Evolutionary conservation across 2,797 vertebrate genomes (phyloP).

Genomic region (Rhyacichthys aspro): DNA sequence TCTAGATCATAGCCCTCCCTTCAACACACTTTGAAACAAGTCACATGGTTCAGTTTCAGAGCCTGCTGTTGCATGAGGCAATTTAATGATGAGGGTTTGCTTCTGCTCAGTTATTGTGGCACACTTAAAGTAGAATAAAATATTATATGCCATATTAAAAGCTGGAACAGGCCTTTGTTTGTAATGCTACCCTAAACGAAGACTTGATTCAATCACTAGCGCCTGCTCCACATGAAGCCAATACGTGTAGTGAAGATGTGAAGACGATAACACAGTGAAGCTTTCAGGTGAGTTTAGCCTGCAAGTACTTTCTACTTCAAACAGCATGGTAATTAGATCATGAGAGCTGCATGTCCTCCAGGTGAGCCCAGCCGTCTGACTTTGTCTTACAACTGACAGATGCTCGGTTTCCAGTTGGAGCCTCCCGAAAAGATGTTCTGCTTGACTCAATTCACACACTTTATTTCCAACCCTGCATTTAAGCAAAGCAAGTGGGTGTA

Average conservation of each 20-base stretch:
- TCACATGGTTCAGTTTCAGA: slow-evolving; percentile 14
- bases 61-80: slow-evolving; percentile 21
- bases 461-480: slow-evolving; percentile 14
- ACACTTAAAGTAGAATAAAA: slow-evolving; percentile 33
- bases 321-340: slow-evolving; percentile 40
- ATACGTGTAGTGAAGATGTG: too few species aligned
- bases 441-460: slow-evolving; percentile 24
- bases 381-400: slow-evolving; percentile 41
- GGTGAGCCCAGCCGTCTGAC: slow-evolving; percentile 40
- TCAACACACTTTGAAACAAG: slow-evolving; percentile 1
- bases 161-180: not conserved
- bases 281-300: slow-evolving; percentile 10
- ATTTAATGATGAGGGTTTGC: slow-evolving; percentile 37
- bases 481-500: not conserved
- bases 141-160: slow-evolving; percentile 5
- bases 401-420: slow-evolving; percentile 36
- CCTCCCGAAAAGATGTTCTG: slow-evolving; percentile 28
- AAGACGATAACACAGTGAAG: not conserved
- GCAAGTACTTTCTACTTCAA: slow-evolving; percentile 31
- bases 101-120: slow-evolving; percentile 25
- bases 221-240: not conserved
- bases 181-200: too few species aligned
- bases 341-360: slow-evolving; percentile 25
- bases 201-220: too few species aligned
- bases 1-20: slow-evolving; percentile 11